Evolutionary conservation across 2,797 vertebrate genomes (phyloP).

Genomic region (Pangasius sanitwongsei): DNA sequence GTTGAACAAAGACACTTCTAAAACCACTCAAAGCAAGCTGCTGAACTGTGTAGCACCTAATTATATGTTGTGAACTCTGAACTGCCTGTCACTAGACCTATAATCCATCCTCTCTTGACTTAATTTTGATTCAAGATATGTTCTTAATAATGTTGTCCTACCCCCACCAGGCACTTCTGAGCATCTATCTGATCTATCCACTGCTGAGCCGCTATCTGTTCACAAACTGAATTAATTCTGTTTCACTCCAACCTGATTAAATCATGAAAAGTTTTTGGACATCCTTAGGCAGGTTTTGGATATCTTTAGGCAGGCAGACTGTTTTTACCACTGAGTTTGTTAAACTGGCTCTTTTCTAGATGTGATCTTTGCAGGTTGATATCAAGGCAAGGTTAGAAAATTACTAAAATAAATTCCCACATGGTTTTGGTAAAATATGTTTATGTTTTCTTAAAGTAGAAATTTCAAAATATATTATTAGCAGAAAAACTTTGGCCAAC

Average conservation of each 20-base stretch:
- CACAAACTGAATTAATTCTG: neutral
- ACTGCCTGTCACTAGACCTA: neutral
- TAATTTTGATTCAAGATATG: neutral
- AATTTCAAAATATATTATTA: too few relatives aligned
- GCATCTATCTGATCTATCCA: neutral
- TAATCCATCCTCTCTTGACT: neutral
- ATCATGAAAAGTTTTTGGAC: neutral
- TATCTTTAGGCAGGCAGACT: too few relatives aligned
- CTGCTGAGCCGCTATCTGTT: neutral
- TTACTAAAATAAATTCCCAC: too few relatives aligned
- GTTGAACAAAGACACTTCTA: neutral
- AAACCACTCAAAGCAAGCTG: neutral
- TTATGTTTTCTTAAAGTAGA: too few relatives aligned
- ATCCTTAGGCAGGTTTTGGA: too few relatives aligned
- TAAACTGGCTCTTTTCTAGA: too few relatives aligned
- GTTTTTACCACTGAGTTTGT: too few relatives aligned
- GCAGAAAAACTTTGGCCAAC: too few relatives aligned
- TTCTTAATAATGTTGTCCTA: neutral
- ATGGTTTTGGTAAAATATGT: too few relatives aligned
- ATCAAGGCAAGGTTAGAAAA: too few relatives aligned
- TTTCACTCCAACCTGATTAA: neutral
- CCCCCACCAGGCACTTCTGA: neutral
- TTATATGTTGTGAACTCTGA: neutral
- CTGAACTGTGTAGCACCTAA: neutral
- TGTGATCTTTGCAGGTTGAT: too few relatives aligned